Conservation (phyloP, 2,113 vertebrate genomes). For the Tychaedon coryphoeus region DNA sequence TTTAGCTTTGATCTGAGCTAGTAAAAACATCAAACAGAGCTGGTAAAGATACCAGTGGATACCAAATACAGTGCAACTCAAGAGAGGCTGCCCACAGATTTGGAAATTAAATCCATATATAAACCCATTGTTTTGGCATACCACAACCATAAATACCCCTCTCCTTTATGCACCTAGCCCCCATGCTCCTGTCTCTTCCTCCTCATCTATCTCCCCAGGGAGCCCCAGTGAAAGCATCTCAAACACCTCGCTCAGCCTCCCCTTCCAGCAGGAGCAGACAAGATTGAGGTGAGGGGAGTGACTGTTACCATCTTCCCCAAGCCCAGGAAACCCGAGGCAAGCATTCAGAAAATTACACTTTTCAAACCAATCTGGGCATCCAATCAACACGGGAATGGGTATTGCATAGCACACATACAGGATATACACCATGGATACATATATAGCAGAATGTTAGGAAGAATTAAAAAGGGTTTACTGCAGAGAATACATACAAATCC, state of each 20-base stretch:
- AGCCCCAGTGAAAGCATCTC: background rate
- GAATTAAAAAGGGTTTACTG: background rate
- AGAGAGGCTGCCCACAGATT: background rate
- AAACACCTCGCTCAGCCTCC: background rate
- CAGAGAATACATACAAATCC: background rate
- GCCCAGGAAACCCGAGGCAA: background rate
- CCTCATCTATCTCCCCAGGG: no score
- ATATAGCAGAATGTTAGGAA: background rate
- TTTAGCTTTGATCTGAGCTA: background rate
- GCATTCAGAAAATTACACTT: background rate
- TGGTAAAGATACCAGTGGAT: background rate
- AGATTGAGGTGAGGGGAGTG: background rate
- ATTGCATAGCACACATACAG: background rate
- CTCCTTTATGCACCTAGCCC: background rate
- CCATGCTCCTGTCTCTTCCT: background rate
- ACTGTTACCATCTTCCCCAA: background rate
- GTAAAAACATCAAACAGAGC: background rate
- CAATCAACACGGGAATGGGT: accelerated
- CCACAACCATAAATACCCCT: background rate
- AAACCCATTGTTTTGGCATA: accelerated
- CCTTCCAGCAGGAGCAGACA: background rate
- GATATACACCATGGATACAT: background rate
- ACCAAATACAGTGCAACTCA: background rate
- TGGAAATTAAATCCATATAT: background rate
- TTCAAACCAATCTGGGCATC: background rate